These are phyloP conservation scores for Graptemys geographica DNA, from an alignment of 2,797 vertebrate species.

Conservation along the genomic window DNA sequence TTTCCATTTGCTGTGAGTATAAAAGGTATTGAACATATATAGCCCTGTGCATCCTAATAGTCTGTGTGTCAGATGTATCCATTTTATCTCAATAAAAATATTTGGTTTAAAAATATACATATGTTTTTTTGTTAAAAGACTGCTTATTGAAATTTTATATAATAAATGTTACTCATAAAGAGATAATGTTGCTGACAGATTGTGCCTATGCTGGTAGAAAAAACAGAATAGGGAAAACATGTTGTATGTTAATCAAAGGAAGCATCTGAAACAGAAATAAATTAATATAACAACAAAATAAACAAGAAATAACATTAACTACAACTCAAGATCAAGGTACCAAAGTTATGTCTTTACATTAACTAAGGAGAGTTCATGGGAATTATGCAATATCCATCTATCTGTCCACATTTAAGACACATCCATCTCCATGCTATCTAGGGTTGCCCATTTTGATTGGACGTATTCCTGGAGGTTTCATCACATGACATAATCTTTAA, in stretches of 20 bases:
- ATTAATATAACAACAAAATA: conserved; percentile 46
- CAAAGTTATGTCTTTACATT: conserved; percentile 19
- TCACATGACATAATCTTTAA: too few relatives aligned
- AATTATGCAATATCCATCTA: conserved; percentile 38
- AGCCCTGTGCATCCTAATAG: conserved; percentile 47
- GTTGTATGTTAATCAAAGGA: conserved; percentile 52
- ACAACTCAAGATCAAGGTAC: neutral
- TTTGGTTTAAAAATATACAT: conserved; percentile 28
- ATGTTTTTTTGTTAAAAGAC: neutral
- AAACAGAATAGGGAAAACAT: neutral
- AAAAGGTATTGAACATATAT: conserved; percentile 33
- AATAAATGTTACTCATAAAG: conserved; percentile 21
- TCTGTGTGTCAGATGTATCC: conserved; percentile 30
- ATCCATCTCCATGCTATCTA: neutral
- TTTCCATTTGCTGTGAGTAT: conserved; percentile 47
- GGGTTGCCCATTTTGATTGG: too few relatives aligned
- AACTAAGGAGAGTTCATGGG: accelerated
- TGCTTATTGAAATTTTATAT: conserved; percentile 35
- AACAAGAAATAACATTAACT: conserved; percentile 8
- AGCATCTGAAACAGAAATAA: conserved; percentile 54
- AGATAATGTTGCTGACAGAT: conserved; percentile 30
- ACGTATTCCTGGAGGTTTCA: too few relatives aligned
- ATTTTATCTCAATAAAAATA: conserved; percentile 44
- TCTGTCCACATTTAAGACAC: conserved; percentile 25
- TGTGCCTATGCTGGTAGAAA: conserved; percentile 5